Conservation (phyloP, 2,113 vertebrate species). For the Regulus satrapa region DNA sequence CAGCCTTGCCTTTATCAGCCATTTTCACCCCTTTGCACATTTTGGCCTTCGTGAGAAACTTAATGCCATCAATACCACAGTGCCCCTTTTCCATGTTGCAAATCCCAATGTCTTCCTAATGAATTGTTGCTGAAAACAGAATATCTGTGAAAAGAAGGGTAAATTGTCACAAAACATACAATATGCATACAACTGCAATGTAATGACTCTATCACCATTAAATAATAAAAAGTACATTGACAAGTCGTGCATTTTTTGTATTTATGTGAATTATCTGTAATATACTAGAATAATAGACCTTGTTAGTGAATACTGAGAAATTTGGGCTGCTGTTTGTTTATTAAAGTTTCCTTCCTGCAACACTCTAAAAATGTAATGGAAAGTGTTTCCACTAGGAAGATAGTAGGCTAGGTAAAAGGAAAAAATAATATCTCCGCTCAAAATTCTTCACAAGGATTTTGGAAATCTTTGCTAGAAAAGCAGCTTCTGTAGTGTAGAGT, state of each 20-base stretch:
- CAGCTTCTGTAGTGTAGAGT: not conserved
- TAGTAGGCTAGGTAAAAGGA: not conserved
- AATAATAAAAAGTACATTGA: not conserved
- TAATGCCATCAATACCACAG: not conserved
- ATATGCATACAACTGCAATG: not conserved
- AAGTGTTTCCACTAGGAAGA: not conserved
- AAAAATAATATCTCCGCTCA: not conserved
- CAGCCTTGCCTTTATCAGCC: not conserved
- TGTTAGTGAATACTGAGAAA: not conserved
- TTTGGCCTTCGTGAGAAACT: not conserved
- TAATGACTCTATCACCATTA: not conserved
- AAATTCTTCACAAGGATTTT: not conserved
- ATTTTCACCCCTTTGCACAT: not conserved
- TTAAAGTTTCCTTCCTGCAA: not conserved
- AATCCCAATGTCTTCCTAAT: not conserved
- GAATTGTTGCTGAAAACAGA: not conserved
- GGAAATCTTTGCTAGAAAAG: not conserved
- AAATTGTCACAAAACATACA: not conserved
- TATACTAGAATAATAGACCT: not conserved
- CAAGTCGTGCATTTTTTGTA: not conserved
- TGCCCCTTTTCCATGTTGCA: not conserved
- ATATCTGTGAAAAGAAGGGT: not conserved
- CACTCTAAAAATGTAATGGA: not conserved
- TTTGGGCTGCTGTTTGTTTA: not conserved
- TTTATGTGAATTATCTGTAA: not conserved